Base-by-base conservation (phyloP, 2,797 vertebrate genomes). In the Mareca penelope region DNA sequence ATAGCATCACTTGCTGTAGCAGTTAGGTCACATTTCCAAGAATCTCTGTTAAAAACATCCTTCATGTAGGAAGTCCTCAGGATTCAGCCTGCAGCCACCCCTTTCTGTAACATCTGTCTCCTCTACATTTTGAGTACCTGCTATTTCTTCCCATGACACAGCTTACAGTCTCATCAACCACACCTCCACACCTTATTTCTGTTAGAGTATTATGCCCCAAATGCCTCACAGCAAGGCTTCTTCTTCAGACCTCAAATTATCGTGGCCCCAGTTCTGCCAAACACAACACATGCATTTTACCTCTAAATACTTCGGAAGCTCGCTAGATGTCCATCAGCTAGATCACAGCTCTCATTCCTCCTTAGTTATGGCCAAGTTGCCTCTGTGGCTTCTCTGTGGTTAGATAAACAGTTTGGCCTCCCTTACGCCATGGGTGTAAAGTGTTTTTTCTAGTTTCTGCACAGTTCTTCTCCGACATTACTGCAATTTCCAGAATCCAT, bases 161-260 rank as follows among this genome's bases (percentile, higher is more conserved):
- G 52, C 29, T 57, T 15, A 40, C 7, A 40, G 10, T 2, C 6
- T 9, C 26, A 67, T 12, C 39, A 69, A n/a, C 3, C 57, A 72
- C 7, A 15, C 40, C 79, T 50, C 73, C 42, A 2, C 28, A n/a
- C 46, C 24, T 44, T 31, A 28, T 39, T 71, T 50, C 35, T 71
- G 0, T 14, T 33, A 12, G 37, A 21, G 18, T 65, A 69, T 1
- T 37, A 35, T 33, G 71, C 0, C 0, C 37, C 71, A 46, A 29
- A 17, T 0, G 1, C 22, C 59, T 67, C 42, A n/a, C 17, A 72
- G 69, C 33, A 70, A 69, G 14, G 55, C 57, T 85, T 24, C 33
- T 60, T 21, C 89, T 72, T 91, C 50, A 89, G n/a, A 61, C 28
- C 3, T 1, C 17, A 29, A 60, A 57, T 29, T 18, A 78, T 60